Percentiles rank a stretch among this genome's conserved stretches.
Conservation (phyloP, 2,888 invertebrate species). For the Eremobia ochroleuca region DNA sequence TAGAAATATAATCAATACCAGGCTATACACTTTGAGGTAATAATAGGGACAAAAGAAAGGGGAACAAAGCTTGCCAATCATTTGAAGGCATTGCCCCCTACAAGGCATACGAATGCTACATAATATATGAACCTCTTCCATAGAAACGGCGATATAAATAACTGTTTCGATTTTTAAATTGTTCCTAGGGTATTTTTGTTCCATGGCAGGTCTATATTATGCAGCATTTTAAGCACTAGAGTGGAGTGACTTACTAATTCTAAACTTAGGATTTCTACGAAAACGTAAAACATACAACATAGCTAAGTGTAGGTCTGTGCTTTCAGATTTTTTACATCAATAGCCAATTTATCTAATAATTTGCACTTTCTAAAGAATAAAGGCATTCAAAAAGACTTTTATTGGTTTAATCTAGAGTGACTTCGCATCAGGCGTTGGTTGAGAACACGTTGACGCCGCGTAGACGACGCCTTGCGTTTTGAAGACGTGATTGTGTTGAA, state of each 20-base stretch:
- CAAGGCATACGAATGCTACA: conserved; percentile 52
- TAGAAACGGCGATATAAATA: conserved; percentile 1
- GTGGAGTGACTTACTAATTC: conserved; percentile 12
- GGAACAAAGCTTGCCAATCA: conserved; percentile 53
- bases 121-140: conserved; percentile 54
- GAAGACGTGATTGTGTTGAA: not conserved
- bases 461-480: not conserved
- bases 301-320: conserved; percentile 43
- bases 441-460: not conserved
- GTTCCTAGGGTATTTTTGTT: not conserved
- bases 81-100: conserved; percentile 54
- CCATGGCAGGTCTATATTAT: conserved; percentile 25
- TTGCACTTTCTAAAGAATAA: conserved; percentile 27
- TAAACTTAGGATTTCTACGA: not conserved
- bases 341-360: conserved; percentile 43
- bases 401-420: not conserved
- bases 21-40: conserved; percentile 38
- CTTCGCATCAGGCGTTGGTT: not conserved
- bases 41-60: conserved; percentile 47
- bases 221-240: conserved; percentile 31
- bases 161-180: conserved; percentile 12
- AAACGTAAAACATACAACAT: not conserved
- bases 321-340: conserved; percentile 40
- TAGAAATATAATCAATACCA: conserved; percentile 60
- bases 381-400: conserved; percentile 6